A percentile compares a stretch with the other conserved stretches of the same genome.
Conservation (phyloP, 2,888 invertebrate genomes). For the Gibbula magus region DNA sequence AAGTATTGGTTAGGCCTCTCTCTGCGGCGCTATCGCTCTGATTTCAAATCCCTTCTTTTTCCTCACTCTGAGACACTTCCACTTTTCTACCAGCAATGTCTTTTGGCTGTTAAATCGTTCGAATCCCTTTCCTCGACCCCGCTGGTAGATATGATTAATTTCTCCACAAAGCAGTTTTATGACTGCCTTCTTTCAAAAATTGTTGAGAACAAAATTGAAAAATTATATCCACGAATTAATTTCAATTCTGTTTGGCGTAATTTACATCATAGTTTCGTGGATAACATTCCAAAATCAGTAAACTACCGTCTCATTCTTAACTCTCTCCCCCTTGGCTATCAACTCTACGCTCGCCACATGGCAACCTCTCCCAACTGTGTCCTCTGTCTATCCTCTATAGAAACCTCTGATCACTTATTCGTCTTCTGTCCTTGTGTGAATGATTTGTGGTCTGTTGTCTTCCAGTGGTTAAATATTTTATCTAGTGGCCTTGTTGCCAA, state of each 20-base stretch:
- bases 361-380: neutral
- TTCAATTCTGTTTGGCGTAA: neutral
- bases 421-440: neutral
- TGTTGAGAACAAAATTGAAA: neutral
- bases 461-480: neutral
- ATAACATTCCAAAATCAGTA: neutral
- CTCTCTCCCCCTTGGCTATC: neutral
- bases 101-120: neutral
- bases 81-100: slow-evolving; percentile 25
- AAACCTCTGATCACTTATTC: neutral
- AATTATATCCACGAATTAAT: neutral
- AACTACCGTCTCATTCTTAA: neutral
- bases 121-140: neutral
- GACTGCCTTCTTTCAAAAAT: neutral
- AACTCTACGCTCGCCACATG: neutral
- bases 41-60: neutral
- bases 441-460: neutral
- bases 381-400: neutral
- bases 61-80: slow-evolving; percentile 32
- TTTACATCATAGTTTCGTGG: neutral
- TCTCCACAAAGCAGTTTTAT: neutral
- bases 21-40: neutral
- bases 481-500: neutral
- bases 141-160: neutral
- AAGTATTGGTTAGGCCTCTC: slow-evolving; percentile 33